These are phyloP conservation scores for Cladopsammia gracilis DNA, from an alignment of 64 coral and sea anemone genomes.

Conservation along the genomic window DNA sequence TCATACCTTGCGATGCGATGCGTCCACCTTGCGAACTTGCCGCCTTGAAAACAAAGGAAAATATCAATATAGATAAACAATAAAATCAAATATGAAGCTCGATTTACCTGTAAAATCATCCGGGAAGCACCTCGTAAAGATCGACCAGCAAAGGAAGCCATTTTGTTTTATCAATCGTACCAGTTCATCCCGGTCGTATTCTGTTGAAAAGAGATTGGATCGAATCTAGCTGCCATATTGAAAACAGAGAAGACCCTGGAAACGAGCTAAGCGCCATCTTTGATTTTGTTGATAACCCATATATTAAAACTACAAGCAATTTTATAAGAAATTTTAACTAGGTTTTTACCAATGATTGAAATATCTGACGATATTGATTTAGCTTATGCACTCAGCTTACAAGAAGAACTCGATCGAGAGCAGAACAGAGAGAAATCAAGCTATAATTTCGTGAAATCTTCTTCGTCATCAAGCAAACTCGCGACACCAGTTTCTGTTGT, in stretches of 20 bases:
- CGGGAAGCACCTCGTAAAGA: conserved; percentile 71
- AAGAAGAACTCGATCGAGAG: conserved; percentile 81
- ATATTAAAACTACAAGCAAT: too few relatives aligned
- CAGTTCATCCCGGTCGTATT: conserved; percentile 12
- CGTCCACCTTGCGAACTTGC: conserved; percentile 35
- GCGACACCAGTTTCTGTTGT: conserved; percentile 79
- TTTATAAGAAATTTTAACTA: not conserved
- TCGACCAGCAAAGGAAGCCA: conserved; percentile 61
- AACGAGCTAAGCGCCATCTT: conserved; percentile 46
- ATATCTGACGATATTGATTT: conserved; percentile 78
- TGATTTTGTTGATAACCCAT: not conserved
- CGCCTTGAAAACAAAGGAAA: not conserved
- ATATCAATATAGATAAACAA: not conserved
- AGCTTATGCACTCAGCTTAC: conserved; percentile 83
- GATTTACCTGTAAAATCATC: conserved; percentile 35
- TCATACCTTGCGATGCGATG: conserved; percentile 34
- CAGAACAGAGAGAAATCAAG: conserved; percentile 5
- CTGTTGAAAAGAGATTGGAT: not conserved
- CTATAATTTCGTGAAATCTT: not conserved
- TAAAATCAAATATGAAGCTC: not conserved
- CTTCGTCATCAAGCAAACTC: not conserved
- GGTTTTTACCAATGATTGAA: not conserved
- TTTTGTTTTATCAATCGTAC: conserved; percentile 55
- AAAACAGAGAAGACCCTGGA: not conserved
- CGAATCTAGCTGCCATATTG: not conserved